Evolutionary conservation across 2,113 vertebrate species (phyloP).

Genomic region (Coregonus clupeaformis): DNA sequence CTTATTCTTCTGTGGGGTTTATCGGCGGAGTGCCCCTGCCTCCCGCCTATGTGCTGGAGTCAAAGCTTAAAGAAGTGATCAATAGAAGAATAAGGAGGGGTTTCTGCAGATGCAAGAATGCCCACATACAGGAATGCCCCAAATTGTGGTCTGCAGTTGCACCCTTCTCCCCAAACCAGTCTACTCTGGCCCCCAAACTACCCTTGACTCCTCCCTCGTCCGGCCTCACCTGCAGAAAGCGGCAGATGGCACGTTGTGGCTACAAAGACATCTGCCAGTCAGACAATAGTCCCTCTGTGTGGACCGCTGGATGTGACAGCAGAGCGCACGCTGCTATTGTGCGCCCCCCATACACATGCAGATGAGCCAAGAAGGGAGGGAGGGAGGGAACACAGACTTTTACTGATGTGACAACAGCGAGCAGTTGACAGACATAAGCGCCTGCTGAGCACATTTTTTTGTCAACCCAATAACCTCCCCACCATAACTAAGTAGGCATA

Average conservation of each 20-base stretch:
- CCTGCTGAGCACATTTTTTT: slow-evolving; percentile 51
- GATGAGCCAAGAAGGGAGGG: slow-evolving; percentile 56
- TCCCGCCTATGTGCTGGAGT: too few species aligned
- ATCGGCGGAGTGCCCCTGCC: too few species aligned
- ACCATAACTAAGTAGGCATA: not conserved
- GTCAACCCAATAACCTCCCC: slow-evolving; percentile 10
- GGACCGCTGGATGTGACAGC: slow-evolving; percentile 65
- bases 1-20: too few species aligned
- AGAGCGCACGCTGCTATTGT: slow-evolving; percentile 63
- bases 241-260: slow-evolving; percentile 74
- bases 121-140: too few species aligned
- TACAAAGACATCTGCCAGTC: slow-evolving; percentile 71
- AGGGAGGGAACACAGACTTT: not conserved
- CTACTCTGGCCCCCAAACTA: slow-evolving; percentile 2
- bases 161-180: slow-evolving; percentile 31
- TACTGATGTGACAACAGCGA: slow-evolving; percentile 21
- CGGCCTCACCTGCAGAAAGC: slow-evolving; percentile 45
- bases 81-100: too few species aligned
- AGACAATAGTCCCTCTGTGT: slow-evolving; percentile 68
- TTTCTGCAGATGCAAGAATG: too few species aligned
- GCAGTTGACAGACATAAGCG: slow-evolving; percentile 55
- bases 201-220: slow-evolving; percentile 10
- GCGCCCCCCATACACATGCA: slow-evolving; percentile 70
- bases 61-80: too few species aligned
- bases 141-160: too few species aligned